Evolutionary conservation across 2,888 invertebrate genomes (phyloP).

Genomic region (Sarcophaga carnaria): DNA sequence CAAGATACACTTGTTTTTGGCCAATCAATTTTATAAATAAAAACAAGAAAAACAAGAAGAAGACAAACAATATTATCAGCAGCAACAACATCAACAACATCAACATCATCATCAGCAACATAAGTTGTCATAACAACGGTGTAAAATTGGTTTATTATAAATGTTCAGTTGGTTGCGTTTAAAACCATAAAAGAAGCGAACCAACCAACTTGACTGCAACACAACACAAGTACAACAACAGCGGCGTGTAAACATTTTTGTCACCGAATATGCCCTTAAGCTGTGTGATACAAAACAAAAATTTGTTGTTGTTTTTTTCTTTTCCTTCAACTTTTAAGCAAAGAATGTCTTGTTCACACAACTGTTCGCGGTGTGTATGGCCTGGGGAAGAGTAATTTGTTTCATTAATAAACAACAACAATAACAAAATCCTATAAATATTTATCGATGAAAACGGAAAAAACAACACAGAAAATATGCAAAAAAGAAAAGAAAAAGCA

Average conservation of each 20-base stretch:
- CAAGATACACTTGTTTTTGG: slow-evolving; percentile 33
- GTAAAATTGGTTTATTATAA: slow-evolving; percentile 68
- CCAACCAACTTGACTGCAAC: background rate
- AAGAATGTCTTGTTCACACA: slow-evolving; percentile 56
- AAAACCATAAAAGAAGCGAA: slow-evolving; percentile 29
- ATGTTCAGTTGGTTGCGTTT: slow-evolving; percentile 30
- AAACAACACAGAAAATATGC: slow-evolving; percentile 5
- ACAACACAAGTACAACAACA: background rate
- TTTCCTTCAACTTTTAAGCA: background rate
- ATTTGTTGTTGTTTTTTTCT: slow-evolving; percentile 1
- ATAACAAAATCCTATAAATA: background rate
- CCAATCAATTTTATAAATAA: slow-evolving; percentile 49
- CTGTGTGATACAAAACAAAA: slow-evolving; percentile 27
- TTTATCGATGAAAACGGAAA: background rate
- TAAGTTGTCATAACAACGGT: slow-evolving; percentile 66
- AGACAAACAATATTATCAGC: background rate
- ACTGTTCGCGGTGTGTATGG: slow-evolving; percentile 38
- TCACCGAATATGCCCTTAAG: slow-evolving; percentile 61
- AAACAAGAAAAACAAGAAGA: background rate
- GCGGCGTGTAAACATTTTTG: background rate
- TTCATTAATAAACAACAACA: slow-evolving; percentile 7
- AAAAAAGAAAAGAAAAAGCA: no score
- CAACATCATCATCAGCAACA: background rate
- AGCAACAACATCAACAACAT: background rate
- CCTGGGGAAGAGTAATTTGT: slow-evolving; percentile 20